A percentile compares a stretch with the other conserved stretches of the same genome.
These are phyloP conservation scores for Glaucidium brasilianum DNA, from an alignment of 2,113 vertebrate species.

Conservation along the genomic window DNA sequence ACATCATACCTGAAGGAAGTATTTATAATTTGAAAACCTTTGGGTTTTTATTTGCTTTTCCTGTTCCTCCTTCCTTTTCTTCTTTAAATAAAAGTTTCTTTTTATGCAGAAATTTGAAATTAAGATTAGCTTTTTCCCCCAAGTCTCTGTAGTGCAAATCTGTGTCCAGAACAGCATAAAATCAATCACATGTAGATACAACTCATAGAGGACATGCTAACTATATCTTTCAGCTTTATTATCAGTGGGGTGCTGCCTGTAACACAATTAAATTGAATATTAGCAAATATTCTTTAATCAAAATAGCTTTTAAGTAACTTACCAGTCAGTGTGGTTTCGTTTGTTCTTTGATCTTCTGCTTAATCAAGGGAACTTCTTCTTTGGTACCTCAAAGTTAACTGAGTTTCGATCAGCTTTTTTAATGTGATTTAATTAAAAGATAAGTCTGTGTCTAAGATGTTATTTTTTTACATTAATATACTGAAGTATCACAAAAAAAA, in stretches of 20 bases:
- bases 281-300: neutral
- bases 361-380: neutral
- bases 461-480: neutral
- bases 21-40: neutral
- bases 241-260: neutral
- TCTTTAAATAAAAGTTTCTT: neutral
- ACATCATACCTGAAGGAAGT: neutral
- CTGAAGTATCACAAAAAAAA: neutral
- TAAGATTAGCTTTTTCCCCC: neutral
- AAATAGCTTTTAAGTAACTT: slow-evolving; percentile 1
- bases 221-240: neutral
- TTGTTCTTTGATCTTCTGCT: slow-evolving; percentile 10
- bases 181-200: neutral
- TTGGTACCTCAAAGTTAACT: neutral
- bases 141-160: neutral
- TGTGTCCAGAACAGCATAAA: neutral
- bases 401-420: neutral
- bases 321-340: neutral
- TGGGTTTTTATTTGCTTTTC: neutral
- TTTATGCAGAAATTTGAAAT: neutral
- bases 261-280: neutral
- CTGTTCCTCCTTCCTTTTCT: neutral
- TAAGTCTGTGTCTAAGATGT: neutral
- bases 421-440: slow-evolving; percentile 29
- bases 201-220: neutral